Evolutionary conservation across 2,888 invertebrate genomes (phyloP).

Genomic region (Dione vanillae): DNA sequence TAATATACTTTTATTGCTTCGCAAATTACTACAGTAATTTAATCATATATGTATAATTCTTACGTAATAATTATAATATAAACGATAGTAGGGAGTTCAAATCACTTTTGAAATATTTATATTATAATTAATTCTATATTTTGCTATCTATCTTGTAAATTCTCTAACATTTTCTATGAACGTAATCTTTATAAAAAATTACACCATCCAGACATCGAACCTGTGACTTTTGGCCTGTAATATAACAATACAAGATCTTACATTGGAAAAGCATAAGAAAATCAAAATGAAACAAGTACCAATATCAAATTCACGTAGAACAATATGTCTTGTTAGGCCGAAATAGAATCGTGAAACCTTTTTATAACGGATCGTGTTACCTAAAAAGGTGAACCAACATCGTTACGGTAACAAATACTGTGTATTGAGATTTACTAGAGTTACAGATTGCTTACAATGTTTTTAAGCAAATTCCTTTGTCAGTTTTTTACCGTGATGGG

Average conservation of each 20-base stretch:
- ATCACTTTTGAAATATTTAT: background rate
- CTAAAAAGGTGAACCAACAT: constrained; percentile 27
- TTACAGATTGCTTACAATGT: background rate
- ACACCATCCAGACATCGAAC: background rate
- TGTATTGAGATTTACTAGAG: constrained; percentile 11
- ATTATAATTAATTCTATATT: too few species aligned
- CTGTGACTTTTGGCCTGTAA: background rate
- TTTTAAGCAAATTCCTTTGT: too few species aligned
- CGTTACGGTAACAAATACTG: constrained; percentile 28
- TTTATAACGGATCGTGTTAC: constrained; percentile 33
- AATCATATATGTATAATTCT: background rate
- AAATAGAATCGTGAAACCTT: constrained; percentile 28
- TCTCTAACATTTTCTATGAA: too few species aligned
- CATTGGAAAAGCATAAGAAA: too few species aligned
- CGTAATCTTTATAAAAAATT: too few species aligned
- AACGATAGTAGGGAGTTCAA: background rate
- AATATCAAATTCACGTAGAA: constrained; percentile 17
- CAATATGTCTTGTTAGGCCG: constrained; percentile 17
- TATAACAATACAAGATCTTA: too few species aligned
- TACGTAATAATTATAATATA: background rate
- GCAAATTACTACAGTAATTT: background rate
- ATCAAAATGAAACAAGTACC: background rate
- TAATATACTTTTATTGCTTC: background rate
- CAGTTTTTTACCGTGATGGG: too few species aligned
- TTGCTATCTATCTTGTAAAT: too few species aligned